Percentiles rank a stretch among this genome's conserved stretches.
Conservation (phyloP, 2,113 vertebrate genomes). For the Tursiops truncatus region DNA sequence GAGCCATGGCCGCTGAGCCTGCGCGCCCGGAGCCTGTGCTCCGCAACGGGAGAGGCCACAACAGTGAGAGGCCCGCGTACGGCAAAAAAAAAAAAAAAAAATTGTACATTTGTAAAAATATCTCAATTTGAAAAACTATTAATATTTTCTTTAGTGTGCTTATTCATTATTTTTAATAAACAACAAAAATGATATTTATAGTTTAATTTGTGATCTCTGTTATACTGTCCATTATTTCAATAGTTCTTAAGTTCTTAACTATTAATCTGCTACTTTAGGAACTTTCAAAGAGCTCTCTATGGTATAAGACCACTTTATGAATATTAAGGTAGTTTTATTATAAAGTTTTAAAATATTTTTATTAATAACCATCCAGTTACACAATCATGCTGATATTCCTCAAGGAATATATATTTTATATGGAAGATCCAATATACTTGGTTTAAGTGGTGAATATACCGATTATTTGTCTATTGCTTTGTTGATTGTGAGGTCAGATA, state of each 20-base stretch:
- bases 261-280: not conserved
- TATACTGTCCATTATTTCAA: not conserved
- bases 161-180: not conserved
- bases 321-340: not conserved
- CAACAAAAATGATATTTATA: not conserved
- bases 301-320: not conserved
- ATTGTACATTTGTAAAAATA: not conserved
- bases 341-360: not conserved
- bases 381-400: not conserved
- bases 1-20: too few relatives aligned
- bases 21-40: too few relatives aligned
- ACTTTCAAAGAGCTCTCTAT: not conserved
- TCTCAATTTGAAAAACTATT: not conserved
- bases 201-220: not conserved
- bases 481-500: not conserved
- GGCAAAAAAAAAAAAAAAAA: not conserved
- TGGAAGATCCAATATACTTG: not conserved
- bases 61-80: too few relatives aligned
- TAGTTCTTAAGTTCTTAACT: not conserved
- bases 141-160: not conserved
- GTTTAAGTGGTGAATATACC: not conserved
- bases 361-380: not conserved
- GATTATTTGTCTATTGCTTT: not conserved
- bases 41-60: too few relatives aligned
- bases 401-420: not conserved